A percentile compares a stretch with the other conserved stretches of the same genome.
phyloP scores from a whole-genome alignment of 2,113 vertebrate genomes.

The Bujurquina vittata region DNA sequence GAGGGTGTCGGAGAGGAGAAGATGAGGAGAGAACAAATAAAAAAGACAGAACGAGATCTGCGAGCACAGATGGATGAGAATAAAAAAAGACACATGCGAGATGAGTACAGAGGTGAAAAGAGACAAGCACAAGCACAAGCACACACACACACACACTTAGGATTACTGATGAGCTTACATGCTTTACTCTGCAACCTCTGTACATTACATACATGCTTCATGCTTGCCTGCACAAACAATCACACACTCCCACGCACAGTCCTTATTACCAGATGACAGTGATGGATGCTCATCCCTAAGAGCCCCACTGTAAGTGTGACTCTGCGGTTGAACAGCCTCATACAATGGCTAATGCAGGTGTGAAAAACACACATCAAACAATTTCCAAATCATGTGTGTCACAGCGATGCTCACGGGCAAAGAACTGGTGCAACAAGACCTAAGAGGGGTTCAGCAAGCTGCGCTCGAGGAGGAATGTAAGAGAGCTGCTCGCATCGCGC shows the following conservation, averaged over 20 bases:
- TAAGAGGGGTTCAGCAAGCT: constrained; percentile 47
- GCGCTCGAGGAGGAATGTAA: constrained; percentile 69
- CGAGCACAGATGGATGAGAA: constrained; percentile 68
- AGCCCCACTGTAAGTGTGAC: constrained; percentile 39
- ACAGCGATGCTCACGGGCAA: constrained; percentile 65
- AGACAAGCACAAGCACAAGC: constrained; percentile 18
- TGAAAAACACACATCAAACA: constrained; percentile 25
- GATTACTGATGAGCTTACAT: constrained; percentile 32
- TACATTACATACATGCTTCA: constrained; percentile 61
- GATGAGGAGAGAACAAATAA: constrained; percentile 68
- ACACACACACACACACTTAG: constrained; percentile 7
- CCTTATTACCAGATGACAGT: constrained; percentile 61
- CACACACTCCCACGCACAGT: constrained; percentile 63
- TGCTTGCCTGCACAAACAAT: constrained; percentile 68
- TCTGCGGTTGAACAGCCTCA: constrained; percentile 24
- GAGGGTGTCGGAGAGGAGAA: constrained; percentile 62
- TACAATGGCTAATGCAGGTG: constrained; percentile 14
- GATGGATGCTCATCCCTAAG: constrained; percentile 62
- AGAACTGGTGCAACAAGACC: constrained; percentile 70
- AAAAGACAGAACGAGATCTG: constrained; percentile 61
- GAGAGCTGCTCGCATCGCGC: constrained; percentile 58
- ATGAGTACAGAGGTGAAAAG: constrained; percentile 73
- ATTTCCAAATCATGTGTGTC: constrained; percentile 29
- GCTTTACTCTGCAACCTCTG: constrained; percentile 16
- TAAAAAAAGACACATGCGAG: constrained; percentile 48